Percentiles rank a stretch among this genome's conserved stretches.
Conservation (phyloP, 1,140 invertebrate genomes). For the Bombus superbus region DNA sequence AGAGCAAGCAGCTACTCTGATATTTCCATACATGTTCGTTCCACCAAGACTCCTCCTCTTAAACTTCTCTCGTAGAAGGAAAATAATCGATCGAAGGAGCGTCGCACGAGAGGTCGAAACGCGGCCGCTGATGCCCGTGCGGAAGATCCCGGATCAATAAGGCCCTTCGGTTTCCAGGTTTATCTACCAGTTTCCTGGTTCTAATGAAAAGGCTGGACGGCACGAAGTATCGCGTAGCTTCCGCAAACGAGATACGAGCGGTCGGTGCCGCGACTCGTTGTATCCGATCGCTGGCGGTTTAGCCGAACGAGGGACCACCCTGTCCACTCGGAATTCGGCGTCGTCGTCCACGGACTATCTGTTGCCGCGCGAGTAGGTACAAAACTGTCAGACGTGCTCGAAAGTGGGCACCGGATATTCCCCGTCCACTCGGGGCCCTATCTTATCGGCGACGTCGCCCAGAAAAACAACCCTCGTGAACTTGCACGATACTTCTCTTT, state of each 20-base stretch:
- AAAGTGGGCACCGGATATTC: conserved; percentile 60
- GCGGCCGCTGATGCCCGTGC: too few relatives aligned
- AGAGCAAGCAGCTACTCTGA: background rate
- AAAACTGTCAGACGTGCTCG: conserved; percentile 67
- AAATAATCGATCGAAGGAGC: background rate
- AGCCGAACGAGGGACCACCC: conserved; percentile 55
- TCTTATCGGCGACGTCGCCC: conserved; percentile 67
- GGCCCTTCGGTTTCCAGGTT: conserved; percentile 13
- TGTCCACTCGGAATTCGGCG: conserved; percentile 41
- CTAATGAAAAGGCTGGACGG: conserved; percentile 56
- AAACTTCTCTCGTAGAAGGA: background rate
- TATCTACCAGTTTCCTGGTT: conserved; percentile 51
- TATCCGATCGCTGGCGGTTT: conserved; percentile 31
- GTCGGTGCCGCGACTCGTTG: conserved; percentile 31
- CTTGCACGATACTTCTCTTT: conserved; percentile 39
- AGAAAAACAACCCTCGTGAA: conserved; percentile 58
- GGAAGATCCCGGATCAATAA: conserved; percentile 8
- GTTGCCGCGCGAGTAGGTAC: conserved; percentile 63
- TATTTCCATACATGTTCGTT: background rate
- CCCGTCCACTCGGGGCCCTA: conserved; percentile 52
- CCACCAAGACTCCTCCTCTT: too few relatives aligned
- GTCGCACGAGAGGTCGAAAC: background rate
- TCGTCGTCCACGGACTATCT: conserved; percentile 54
- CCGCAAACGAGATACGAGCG: conserved; percentile 60
- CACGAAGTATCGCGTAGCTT: conserved; percentile 58